Base-by-base conservation (phyloP, 1,140 invertebrate species). In the Riptortus pedestris region DNA sequence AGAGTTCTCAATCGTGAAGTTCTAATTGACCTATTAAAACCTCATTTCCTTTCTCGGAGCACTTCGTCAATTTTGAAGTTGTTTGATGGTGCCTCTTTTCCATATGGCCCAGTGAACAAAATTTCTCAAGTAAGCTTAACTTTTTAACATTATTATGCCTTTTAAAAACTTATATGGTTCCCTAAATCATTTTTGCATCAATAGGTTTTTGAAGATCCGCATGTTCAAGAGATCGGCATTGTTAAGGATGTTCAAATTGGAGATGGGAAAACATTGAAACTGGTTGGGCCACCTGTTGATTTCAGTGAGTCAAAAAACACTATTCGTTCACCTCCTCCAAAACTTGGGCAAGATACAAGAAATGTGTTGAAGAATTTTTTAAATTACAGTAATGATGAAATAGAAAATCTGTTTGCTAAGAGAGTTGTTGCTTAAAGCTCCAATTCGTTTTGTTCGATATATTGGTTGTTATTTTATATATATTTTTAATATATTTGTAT, bases 61-160 rank as follows among this genome's bases (percentile, higher is more conserved):
- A 89, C 85, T 60, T 75, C 81, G 27, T 82, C 93, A 69, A 97
- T 93, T 93, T 74, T 82, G 51, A 67, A 76, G 2, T 72, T 83
- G 61, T 87, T 98, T 66, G 81, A 86, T 61, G 81, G 81, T 27
- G 80, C 83, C 5, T 75, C 84, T 1, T 93, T 96, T 73, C 91
- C 94, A 2, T 90, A 85, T 73, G 94, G 92, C 0, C 91, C 91
- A 0, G 83, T 98, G 0, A 98, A 98, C 77, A 84, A 78, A 16
- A 84, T 97, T 71, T 74, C 80, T 63, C 81, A 93, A 71, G 79
- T 80, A 72, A 61, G 67, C 64, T 47, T 61, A n/a, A 48, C n/a
- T n/a, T n/a, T n/a, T n/a, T n/a, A n/a, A n/a, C n/a, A n/a, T n/a
- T n/a, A n/a, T n/a, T n/a, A n/a, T n/a, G n/a, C n/a, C n/a, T n/a